Conservation (phyloP, 1,140 invertebrate genomes). For the Leptinotarsa lineolata region DNA sequence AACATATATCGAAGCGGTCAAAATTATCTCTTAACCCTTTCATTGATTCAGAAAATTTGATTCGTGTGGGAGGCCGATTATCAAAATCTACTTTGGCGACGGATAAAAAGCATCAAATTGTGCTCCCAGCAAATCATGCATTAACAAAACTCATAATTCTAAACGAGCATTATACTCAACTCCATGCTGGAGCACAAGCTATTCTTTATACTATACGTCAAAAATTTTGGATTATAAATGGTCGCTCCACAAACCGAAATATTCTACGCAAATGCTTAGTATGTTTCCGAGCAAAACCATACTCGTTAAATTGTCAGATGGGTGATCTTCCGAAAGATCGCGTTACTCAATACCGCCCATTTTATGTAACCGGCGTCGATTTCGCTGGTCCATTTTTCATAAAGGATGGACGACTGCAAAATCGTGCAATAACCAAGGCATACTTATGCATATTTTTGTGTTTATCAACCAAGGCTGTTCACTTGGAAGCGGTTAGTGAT, state of each 20-base stretch:
- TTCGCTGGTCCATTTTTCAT: slow-evolving; percentile 55
- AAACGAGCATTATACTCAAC: slow-evolving; percentile 15
- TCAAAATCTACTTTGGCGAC: slow-evolving; percentile 4
- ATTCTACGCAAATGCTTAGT: slow-evolving; percentile 16
- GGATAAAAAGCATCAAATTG: slow-evolving; percentile 23
- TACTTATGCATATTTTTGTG: slow-evolving; percentile 57
- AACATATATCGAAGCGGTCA: background rate
- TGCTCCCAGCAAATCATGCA: background rate
- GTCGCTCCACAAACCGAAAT: background rate
- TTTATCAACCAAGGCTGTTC: slow-evolving; percentile 54
- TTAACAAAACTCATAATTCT: background rate
- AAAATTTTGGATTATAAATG: slow-evolving; percentile 37
- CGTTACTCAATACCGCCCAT: slow-evolving; percentile 42
- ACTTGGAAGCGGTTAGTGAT: slow-evolving; percentile 54
- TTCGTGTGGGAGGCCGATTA: slow-evolving; percentile 17
- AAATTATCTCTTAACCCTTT: slow-evolving; percentile 1
- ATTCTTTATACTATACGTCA: background rate
- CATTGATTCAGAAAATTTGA: background rate
- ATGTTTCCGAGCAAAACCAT: slow-evolving; percentile 38
- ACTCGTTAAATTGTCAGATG: background rate
- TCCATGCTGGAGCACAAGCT: slow-evolving; percentile 17
- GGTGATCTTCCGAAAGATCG: slow-evolving; percentile 18
- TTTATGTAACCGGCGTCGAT: slow-evolving; percentile 53
- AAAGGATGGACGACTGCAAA: slow-evolving; percentile 44
- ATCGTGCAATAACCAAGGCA: slow-evolving; percentile 49